A percentile compares a stretch with the other conserved stretches of the same genome.
phyloP scores from a whole-genome alignment of 2,888 invertebrate species.

The Orthosia gothica region DNA sequence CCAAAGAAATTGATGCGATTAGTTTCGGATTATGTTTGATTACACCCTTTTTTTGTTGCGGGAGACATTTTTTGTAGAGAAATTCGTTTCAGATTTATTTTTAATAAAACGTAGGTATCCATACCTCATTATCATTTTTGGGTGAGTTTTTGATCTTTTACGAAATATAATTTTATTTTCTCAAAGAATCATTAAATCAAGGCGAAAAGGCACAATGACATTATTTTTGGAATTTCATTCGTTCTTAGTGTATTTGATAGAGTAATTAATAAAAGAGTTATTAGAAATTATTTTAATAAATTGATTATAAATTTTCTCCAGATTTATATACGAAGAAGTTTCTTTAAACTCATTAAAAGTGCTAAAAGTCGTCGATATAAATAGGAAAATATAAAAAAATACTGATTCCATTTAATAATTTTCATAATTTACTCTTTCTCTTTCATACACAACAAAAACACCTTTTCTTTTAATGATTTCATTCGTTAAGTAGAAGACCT shows the following conservation, averaged over 20 bases:
- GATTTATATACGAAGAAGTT: too few species aligned
- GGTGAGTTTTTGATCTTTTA: slow-evolving; percentile 1
- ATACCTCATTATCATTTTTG: slow-evolving; percentile 38
- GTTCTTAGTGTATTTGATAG: background rate
- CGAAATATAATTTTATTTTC: slow-evolving; percentile 17
- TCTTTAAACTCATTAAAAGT: background rate
- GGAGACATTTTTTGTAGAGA: slow-evolving; percentile 80
- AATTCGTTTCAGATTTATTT: slow-evolving; percentile 74
- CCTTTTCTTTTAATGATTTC: slow-evolving; percentile 12
- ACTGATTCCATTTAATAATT: slow-evolving; percentile 5
- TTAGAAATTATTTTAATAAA: too few species aligned
- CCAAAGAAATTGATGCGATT: slow-evolving; percentile 83
- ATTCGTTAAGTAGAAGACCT: slow-evolving; percentile 28
- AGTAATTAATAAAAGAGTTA: too few species aligned
- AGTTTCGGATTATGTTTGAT: slow-evolving; percentile 85
- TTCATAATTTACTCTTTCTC: background rate
- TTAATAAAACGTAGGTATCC: slow-evolving; percentile 77
- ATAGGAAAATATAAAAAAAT: background rate
- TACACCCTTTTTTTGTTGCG: slow-evolving; percentile 77
- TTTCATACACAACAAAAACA: slow-evolving; percentile 14
- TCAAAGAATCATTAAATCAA: background rate
- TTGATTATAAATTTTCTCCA: background rate
- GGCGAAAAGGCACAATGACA: background rate
- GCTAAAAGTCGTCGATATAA: background rate
- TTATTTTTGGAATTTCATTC: background rate